Evolutionary conservation across 2,888 invertebrate genomes (phyloP), one percentile per base, ranked within the genome.

Genomic region (Coronaproctus castanopsis): DNA sequence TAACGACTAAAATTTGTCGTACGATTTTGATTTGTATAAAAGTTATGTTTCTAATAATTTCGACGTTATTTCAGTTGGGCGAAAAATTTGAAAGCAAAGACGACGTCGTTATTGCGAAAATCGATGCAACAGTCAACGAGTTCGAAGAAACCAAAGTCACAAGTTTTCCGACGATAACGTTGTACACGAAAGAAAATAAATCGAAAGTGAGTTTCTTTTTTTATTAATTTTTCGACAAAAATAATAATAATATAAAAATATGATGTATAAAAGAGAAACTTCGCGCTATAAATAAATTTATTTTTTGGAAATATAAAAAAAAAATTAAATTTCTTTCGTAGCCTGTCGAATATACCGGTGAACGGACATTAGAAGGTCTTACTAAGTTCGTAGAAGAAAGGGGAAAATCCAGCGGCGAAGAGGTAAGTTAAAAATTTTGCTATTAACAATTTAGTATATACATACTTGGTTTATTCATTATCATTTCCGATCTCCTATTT

Each of bases 81-180:
- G 95, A 96, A 72, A 88, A 95, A 74, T 97, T 83, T 77, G 83
- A 85, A 74, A 85, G 86, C 69, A 74, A 82, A 66, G 80, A 80
- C 5, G 81, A 82, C 64, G 78, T 97, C 63, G 80, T 98, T 57
- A 85, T 99, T 71, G 96, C 97, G 68, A 98, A 99, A 78, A 96
- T 99, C 79, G 98, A 99, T 76, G 85, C 97, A 63, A 98, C 98
- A 60, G 87, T 82, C 70, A 99, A 99, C 75, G 98, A 99, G 77
- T 76, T 98, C 66, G 93, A 93, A 69, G 90, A 91, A 75, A 87
- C 95, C 60, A 93, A 92, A 76, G 82, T 98, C 71, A 81, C 83
- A 65, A 90, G 87, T 67, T 96, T 91, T 85, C 95, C 95, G 62
- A 95, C 93, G 63, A 81, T 96, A 72, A 92, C 88, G 70, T 77